phyloP scores from a whole-genome alignment of 1,140 invertebrate genomes.

The Ostrea denselamellosa region DNA sequence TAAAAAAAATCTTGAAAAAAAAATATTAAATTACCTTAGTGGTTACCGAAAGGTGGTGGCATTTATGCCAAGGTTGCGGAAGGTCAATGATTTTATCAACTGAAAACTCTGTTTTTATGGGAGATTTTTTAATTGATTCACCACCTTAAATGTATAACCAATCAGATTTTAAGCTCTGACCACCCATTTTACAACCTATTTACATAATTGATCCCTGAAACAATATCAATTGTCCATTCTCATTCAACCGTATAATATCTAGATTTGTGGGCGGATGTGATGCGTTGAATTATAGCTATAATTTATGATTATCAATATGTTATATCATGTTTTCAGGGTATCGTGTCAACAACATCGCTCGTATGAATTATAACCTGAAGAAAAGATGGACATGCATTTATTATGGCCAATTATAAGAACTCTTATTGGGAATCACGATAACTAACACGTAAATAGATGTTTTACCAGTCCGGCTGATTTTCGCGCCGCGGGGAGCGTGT shows the following conservation, averaged over 20 bases:
- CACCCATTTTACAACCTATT: conserved; percentile 17
- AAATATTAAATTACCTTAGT: not conserved
- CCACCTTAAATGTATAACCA: not conserved
- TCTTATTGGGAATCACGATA: conserved; percentile 1
- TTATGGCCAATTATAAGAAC: conserved; percentile 13
- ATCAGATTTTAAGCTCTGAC: conserved; percentile 11
- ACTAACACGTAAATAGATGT: not conserved
- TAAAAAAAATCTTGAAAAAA: not conserved
- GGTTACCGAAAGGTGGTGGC: not conserved
- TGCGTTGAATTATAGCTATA: not conserved
- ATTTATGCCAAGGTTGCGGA: not conserved
- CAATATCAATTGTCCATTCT: conserved; percentile 38
- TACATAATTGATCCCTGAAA: conserved; percentile 36
- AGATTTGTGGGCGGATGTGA: not conserved
- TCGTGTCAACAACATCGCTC: conserved; percentile 9
- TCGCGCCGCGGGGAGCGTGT: not conserved
- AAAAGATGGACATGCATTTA: not conserved
- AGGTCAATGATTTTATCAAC: conserved; percentile 27
- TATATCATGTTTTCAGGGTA: conserved; percentile 18
- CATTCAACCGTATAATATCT: conserved; percentile 33
- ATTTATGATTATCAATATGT: conserved; percentile 27
- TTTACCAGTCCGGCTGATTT: not conserved
- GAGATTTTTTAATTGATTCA: conserved; percentile 16
- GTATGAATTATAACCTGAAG: not conserved
- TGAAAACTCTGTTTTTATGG: not conserved